Evolutionary conservation across 2,888 invertebrate genomes (phyloP).

Genomic region (Diarsia mendica): DNA sequence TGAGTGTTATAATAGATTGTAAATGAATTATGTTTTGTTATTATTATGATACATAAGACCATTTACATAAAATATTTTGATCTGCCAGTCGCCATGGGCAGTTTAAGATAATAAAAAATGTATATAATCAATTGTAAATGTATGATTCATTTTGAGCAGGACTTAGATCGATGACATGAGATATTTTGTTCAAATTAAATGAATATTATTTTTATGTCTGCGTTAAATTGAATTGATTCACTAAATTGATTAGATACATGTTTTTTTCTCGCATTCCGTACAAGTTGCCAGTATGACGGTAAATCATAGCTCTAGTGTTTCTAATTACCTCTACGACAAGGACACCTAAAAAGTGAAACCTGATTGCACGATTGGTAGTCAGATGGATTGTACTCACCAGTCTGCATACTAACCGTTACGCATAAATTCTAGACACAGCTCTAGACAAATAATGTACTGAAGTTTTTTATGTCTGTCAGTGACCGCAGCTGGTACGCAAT

Average conservation of each 20-base stretch:
- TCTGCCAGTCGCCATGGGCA: constrained; percentile 22
- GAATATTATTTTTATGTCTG: not conserved
- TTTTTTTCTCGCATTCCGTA: constrained; percentile 4
- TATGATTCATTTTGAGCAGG: constrained; percentile 25
- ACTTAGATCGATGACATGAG: constrained; percentile 11
- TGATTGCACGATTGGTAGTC: not conserved
- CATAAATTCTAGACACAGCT: not conserved
- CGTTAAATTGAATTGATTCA: constrained; percentile 33
- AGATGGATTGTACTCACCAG: not conserved
- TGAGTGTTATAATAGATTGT: constrained; percentile 33
- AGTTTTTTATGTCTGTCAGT: not conserved
- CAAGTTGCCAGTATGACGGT: not conserved
- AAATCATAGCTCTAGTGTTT: not conserved
- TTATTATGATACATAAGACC: constrained; percentile 6
- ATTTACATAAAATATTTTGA: constrained; percentile 46
- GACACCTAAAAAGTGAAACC: not conserved
- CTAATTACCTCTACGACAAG: not conserved
- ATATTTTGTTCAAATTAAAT: constrained; percentile 10
- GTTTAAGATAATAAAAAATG: constrained; percentile 14
- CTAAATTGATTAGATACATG: not conserved
- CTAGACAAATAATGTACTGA: not conserved
- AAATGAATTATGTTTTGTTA: constrained; percentile 15
- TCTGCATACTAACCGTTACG: not conserved
- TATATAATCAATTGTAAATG: constrained; percentile 21
- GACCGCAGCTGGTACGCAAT: not conserved